Percentiles rank a stretch among this genome's conserved stretches.
Evolutionary conservation across 2,797 vertebrate species (phyloP).

Genomic region (Gymnothorax javanicus): DNA sequence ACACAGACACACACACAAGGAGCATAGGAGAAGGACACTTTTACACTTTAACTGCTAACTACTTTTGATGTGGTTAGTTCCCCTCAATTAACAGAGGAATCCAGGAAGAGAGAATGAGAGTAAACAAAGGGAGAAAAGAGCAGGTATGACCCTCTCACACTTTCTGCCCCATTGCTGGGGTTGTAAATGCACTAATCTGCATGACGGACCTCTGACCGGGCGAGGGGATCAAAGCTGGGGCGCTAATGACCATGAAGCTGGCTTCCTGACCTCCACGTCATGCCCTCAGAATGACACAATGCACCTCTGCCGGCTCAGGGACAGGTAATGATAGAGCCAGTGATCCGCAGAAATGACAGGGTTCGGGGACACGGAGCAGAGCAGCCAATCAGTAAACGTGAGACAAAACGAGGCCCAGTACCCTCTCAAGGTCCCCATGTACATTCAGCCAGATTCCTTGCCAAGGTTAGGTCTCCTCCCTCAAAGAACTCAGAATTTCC

Average conservation of each 20-base stretch:
- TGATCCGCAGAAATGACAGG: slow-evolving; percentile 16
- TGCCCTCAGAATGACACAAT: background rate
- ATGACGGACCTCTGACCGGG: slow-evolving; percentile 1
- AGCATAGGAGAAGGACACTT: background rate
- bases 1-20: background rate
- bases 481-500: slow-evolving; percentile 14
- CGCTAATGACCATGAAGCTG: background rate
- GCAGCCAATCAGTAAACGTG: background rate
- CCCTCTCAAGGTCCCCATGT: background rate
- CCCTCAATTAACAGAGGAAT: slow-evolving; percentile 28
- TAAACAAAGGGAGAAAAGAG: background rate
- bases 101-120: background rate
- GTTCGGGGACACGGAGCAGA: slow-evolving; percentile 39
- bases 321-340: slow-evolving; percentile 37
- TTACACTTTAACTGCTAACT: background rate
- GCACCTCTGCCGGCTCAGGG: slow-evolving; percentile 8
- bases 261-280: background rate
- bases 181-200: slow-evolving; percentile 4
- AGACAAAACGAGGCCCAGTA: background rate
- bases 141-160: too few relatives aligned
- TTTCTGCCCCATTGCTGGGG: background rate
- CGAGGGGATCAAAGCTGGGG: slow-evolving; percentile 6
- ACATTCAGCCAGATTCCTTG: slow-evolving; percentile 5
- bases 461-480: background rate
- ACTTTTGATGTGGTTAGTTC: slow-evolving; percentile 13